These are phyloP conservation scores for Pimpla rufipes DNA, from an alignment of 2,888 invertebrate genomes.

Conservation along the genomic window DNA sequence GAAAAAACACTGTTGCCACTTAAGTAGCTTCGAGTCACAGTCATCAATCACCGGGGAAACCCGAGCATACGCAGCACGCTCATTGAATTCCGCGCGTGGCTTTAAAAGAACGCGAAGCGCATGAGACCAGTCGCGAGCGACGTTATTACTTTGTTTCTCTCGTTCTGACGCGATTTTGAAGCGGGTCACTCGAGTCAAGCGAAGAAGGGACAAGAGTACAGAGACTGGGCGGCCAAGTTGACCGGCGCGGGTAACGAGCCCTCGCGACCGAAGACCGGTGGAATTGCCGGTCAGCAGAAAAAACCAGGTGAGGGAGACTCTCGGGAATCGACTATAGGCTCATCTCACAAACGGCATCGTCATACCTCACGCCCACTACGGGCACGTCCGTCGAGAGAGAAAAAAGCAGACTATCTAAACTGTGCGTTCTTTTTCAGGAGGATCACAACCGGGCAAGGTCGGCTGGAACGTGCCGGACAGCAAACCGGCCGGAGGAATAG, in stretches of 20 bases:
- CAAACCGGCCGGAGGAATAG: conserved; percentile 67
- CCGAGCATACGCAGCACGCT: neutral
- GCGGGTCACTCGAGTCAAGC: conserved; percentile 67
- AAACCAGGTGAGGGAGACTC: conserved; percentile 59
- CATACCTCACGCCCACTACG: conserved; percentile 17
- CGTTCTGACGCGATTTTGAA: conserved; percentile 44
- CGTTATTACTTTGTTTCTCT: conserved; percentile 31
- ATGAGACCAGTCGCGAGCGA: neutral
- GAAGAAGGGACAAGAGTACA: conserved; percentile 71
- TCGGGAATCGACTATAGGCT: conserved; percentile 22
- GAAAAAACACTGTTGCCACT: conserved; percentile 8
- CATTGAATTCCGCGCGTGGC: conserved; percentile 3
- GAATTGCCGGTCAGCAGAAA: conserved; percentile 58
- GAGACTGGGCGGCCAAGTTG: conserved; percentile 71
- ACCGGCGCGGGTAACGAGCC: conserved; percentile 68
- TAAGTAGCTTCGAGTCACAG: neutral
- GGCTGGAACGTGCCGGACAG: conserved; percentile 81
- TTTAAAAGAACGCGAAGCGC: neutral
- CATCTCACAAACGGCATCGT: neutral
- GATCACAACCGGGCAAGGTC: conserved; percentile 76
- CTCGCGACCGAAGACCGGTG: conserved; percentile 59
- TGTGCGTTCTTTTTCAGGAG: conserved; percentile 57
- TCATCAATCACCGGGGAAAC: conserved; percentile 25
- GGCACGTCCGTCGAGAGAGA: neutral
- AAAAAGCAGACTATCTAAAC: neutral